Base-by-base conservation (phyloP, 2,113 vertebrate species). In the Ondatra zibethicus region DNA sequence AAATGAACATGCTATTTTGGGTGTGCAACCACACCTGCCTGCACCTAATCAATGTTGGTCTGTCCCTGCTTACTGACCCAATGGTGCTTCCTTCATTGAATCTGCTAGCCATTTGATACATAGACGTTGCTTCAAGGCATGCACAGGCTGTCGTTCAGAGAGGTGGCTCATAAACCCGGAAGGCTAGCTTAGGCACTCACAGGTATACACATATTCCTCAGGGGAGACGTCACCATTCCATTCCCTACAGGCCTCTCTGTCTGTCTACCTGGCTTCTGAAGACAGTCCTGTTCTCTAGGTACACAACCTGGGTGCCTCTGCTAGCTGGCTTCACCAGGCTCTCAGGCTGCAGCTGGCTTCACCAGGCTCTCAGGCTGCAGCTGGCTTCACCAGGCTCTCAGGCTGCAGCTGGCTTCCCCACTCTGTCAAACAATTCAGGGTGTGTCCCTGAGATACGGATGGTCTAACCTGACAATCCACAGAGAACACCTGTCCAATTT, bases 101-200 rank as follows among this genome's bases (percentile, higher is more conserved):
- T 36, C 13, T 66, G 19, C 14, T 1, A 9, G 52, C 5, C 68
- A 31, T 70, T n/a, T 0, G 0, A 52, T 36, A 29, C 21, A 3
- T 17, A 16, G 4, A 23, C 12, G 42, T 21, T 66, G 42, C 42
- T 47, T 66, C 61, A 23, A 36, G 63, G 42, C 16, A 33, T 21
- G 7, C 10, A 7, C 11, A 77, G 16, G 33, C 55, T 72, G 39
- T 78, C n/a, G 27, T 68, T 84, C 42, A 29, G 47, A 65, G 23
- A 65, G n/a, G 11, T 3, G 36, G 9, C 63, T 80, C 19, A 2
- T 42, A 52, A 65, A 33, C 61, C 23, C 0, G 11, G 36, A 9
- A 70, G 29, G n/a, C 50, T 19, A n/a, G 45, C 23, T 2, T 5
- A 36, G 9, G 42, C 2, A 42, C 42, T 3, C 0, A 0, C 4